Evolutionary conservation across 2,113 vertebrate genomes (phyloP).

Genomic region (Larimichthys crocea): DNA sequence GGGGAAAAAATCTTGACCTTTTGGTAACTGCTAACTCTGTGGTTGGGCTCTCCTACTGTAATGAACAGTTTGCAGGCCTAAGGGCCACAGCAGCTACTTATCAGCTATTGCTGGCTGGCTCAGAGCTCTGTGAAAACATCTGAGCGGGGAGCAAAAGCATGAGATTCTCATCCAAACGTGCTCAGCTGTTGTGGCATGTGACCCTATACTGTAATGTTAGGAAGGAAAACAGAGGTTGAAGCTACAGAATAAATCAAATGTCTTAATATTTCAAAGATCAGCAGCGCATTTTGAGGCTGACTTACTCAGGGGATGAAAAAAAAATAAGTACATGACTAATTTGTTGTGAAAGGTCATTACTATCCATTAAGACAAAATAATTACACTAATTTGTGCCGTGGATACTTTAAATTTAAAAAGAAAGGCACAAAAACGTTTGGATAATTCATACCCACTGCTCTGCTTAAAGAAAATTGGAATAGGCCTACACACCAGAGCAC

Average conservation of each 20-base stretch:
- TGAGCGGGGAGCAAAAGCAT: slow-evolving; percentile 22
- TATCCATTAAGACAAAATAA: slow-evolving; percentile 25
- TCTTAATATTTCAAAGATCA: background rate
- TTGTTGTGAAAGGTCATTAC: slow-evolving; percentile 1
- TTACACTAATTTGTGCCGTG: slow-evolving; percentile 28
- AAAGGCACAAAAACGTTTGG: slow-evolving; percentile 13
- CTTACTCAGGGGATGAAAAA: background rate
- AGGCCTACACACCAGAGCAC: slow-evolving; percentile 46
- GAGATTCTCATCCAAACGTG: slow-evolving; percentile 6
- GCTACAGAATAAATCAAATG: background rate
- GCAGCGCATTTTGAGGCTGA: background rate
- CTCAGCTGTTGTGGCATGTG: background rate
- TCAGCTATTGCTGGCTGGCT: slow-evolving; percentile 57
- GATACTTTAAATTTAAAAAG: background rate
- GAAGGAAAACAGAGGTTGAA: background rate
- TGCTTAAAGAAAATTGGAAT: slow-evolving; percentile 29
- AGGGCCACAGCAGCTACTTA: slow-evolving; percentile 61
- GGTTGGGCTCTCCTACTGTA: slow-evolving; percentile 53
- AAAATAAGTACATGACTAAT: background rate
- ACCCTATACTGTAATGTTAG: slow-evolving; percentile 1
- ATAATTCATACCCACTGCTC: slow-evolving; percentile 25
- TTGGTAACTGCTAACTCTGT: slow-evolving; percentile 58
- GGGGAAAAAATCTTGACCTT: slow-evolving; percentile 71
- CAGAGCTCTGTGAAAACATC: slow-evolving; percentile 52
- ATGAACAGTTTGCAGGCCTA: slow-evolving; percentile 62